Base-by-base conservation (phyloP, 2,888 invertebrate species). In the Mesochorus sp. region DNA sequence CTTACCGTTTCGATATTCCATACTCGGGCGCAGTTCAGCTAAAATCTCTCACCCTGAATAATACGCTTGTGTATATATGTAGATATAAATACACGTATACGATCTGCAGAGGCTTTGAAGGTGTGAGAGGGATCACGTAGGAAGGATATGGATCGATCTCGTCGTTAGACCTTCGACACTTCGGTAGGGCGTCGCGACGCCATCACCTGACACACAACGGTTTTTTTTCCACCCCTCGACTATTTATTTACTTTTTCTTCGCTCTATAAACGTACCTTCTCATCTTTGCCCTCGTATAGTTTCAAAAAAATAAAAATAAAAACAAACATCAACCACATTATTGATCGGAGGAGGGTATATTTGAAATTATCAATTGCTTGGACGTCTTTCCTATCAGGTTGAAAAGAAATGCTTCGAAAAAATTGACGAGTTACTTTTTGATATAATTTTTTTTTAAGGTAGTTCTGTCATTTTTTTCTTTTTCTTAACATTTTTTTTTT, bases 91-190 rank as follows among this genome's bases (percentile, higher is more conserved):
- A 31, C 21, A 3, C 17, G 17, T 44, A 59, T 76, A 61, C n/a
- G n/a, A n/a, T n/a, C n/a, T n/a, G n/a, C n/a, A n/a, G n/a, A n/a
- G n/a, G n/a, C n/a, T n/a, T 64, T 42, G 34, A 12, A 14, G 37
- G 17, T 39, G 73, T 37, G 47, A 61, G 44, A 39, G 68, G 67
- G 31, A 53, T 57, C 64, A 59, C 44, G 66, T 42, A 59, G 59
- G 57, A 59, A 66, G 66, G 51, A 76, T 59, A 55, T 59, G 70
- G 71, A 76, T 76, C 71, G 71, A 72, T 76, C 53, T 53, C 76
- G 44, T 76, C 76, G 76, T 76, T 67, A 72, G 47, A 72, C 71
- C 76, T 72, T 72, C 66, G 71, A 76, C 76, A 75, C 31, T n/a
- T n/a, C 24, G 64, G 61, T 61, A 26, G 28, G 49, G 39, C 70